Evolutionary conservation across 2,113 vertebrate genomes (phyloP), one percentile per base, ranked within the genome.

Genomic region (Motacilla alba): DNA sequence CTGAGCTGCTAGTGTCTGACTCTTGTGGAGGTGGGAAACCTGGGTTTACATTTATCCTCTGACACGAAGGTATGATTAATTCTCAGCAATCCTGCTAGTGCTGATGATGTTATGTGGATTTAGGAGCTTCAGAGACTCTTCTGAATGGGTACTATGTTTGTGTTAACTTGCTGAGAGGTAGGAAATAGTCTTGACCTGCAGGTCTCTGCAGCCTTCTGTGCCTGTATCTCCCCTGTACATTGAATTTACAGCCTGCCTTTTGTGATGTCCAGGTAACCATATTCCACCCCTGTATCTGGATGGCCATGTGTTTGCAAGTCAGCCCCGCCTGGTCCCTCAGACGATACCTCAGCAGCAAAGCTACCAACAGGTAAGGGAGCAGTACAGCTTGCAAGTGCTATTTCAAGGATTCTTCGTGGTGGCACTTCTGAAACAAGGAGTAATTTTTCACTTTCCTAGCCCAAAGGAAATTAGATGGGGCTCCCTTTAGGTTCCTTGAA

Each of bases 321-420:
- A 99, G 97, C 99, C 99, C 8, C 99, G 99, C 64, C 98, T 99
- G 70, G 98, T 99, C 52, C 99, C 99, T 58, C 99, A 99, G 52
- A 99, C 98, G 0, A 99, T 99, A 98, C 99, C 99, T 96, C 99
- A 99, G 97, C 99, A 99, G 97, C 99, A 99, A 96, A 98, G 98
- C 95, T 99, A 99, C 97, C 99, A 99, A 66, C 99, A 99, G 99
- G 99, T 99, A 96, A 92, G 72, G 35, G 59, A 93, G 49, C 64
- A 87, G 1, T 15, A 11, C 37, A 64, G 3, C 33, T 43, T 53
- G 27, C 21, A 60, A 0, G 8, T 41, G 41, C 27, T 31, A 10
- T 73, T 49, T 70, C 18, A 59, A 2, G 28, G 41, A 22, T 28
- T 46, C 39, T 72, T 84, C 37, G 53, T 26, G 27, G n/a, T 85